phyloP scores from a whole-genome alignment of 2,888 invertebrate genomes.

The Chymomyza fuscimana region DNA sequence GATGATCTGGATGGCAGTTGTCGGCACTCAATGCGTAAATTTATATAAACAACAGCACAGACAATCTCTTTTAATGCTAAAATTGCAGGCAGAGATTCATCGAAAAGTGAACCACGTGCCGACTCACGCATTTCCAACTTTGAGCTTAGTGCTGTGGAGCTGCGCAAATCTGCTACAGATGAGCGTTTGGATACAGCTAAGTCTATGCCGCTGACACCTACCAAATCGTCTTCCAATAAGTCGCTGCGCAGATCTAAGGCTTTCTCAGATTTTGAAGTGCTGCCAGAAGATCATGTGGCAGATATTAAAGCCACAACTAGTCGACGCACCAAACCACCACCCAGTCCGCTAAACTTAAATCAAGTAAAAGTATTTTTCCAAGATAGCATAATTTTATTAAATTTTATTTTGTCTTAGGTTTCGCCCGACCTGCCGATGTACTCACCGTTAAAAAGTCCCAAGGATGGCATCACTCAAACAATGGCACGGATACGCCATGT shows the following conservation, averaged over 20 bases:
- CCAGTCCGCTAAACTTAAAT: slow-evolving; percentile 77
- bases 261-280: slow-evolving; percentile 76
- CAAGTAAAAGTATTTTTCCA: slow-evolving; percentile 59
- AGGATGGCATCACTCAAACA: slow-evolving; percentile 73
- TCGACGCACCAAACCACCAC: slow-evolving; percentile 72
- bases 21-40: slow-evolving; percentile 58
- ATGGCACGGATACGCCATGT: slow-evolving; percentile 83
- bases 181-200: slow-evolving; percentile 57
- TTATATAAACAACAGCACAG: background rate
- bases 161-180: slow-evolving; percentile 57
- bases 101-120: slow-evolving; percentile 75
- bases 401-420: slow-evolving; percentile 32
- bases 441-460: slow-evolving; percentile 77
- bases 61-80: background rate
- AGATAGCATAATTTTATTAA: background rate
- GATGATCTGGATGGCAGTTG: slow-evolving; percentile 82
- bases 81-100: slow-evolving; percentile 76
- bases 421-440: slow-evolving; percentile 77
- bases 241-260: slow-evolving; percentile 70
- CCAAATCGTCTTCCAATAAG: slow-evolving; percentile 71
- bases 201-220: slow-evolving; percentile 33
- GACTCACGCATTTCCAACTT: slow-evolving; percentile 63
- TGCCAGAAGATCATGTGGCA: slow-evolving; percentile 78
- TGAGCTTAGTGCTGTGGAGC: slow-evolving; percentile 57
- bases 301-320: slow-evolving; percentile 68